Evolutionary conservation across 2,888 invertebrate species (phyloP), one percentile per base, ranked within the genome.

Genomic region (Cremastinae sp.): DNA sequence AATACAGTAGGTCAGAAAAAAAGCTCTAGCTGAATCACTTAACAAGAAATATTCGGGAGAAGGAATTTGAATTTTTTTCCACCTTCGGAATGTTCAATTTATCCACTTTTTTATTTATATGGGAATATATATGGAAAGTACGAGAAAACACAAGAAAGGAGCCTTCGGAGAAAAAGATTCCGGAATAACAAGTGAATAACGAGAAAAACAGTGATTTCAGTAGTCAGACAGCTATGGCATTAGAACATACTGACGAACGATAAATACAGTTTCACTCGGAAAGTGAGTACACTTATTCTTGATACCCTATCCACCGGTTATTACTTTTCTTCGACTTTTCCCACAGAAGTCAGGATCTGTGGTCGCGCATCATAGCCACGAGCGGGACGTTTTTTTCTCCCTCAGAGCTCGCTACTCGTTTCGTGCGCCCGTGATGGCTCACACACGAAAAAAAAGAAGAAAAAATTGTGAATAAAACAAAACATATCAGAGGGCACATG

Each of bases 261-360:
- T 73, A 76, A 76, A 70, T 73, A 62, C 58, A 59, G 55, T 43
- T 73, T 51, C 73, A 64, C 68, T 41, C 68, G 39, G 37, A 41
- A 49, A 39, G 39, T 39, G 18, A 47, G 8, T 20, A 59, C 55
- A 49, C 59, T 56, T 65, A 41, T 9, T 2, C 12, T 41, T 12
- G 10, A 12, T 41, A 28, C 28, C 28, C 28, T 5, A 28, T 28
- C 28, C 28, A 76, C 74, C 80, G 80, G 84, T 84, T 85, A 86
- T 86, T 84, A 86, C 84, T 84, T 84, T 86, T 81, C 86, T 88
- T 85, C 83, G 83, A 85, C 85, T 88, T 28, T 89, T 89, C 89
- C 89, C 89, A 89, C 89, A 89, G 85, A 85, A 89, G 89, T 89
- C 88, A 88, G 86, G 88, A 89, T 89, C 86, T 86, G 87, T 84